Evolutionary conservation across 2,888 invertebrate species (phyloP).

Genomic region (Euplexia lucipara): DNA sequence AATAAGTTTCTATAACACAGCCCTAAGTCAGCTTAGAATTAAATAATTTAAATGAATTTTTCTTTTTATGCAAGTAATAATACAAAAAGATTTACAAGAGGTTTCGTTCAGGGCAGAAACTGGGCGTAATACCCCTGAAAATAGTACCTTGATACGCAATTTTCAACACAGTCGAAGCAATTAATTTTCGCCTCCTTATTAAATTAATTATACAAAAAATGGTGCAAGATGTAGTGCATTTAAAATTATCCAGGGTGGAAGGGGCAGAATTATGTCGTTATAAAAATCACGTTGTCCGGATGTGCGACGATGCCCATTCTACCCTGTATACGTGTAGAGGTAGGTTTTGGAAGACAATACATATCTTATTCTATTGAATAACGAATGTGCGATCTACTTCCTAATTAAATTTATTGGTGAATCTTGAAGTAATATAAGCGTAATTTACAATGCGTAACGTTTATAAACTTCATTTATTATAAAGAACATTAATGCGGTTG

Average conservation of each 20-base stretch:
- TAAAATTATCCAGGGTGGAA: not conserved
- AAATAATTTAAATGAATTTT: conserved; percentile 15
- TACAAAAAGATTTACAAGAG: not conserved
- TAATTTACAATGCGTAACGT: conserved; percentile 13
- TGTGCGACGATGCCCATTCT: too few relatives aligned
- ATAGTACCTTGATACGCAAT: too few relatives aligned
- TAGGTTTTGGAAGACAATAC: conserved; percentile 56
- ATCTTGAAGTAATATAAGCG: not conserved
- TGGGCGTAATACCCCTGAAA: too few relatives aligned
- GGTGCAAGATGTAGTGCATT: conserved; percentile 21
- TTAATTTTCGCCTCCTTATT: not conserved
- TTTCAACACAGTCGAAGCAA: not conserved
- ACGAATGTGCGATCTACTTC: conserved; percentile 26
- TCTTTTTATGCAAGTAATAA: not conserved
- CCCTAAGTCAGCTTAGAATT: conserved; percentile 5
- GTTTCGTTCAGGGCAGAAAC: not conserved
- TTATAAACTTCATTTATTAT: too few relatives aligned
- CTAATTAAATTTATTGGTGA: not conserved
- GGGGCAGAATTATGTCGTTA: too few relatives aligned
- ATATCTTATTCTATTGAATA: conserved; percentile 42
- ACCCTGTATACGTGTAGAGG: conserved; percentile 40
- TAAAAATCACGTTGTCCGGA: too few relatives aligned
- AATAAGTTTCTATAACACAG: too few relatives aligned
- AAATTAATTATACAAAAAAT: not conserved
- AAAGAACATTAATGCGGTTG: too few relatives aligned